Conservation (phyloP, 2,113 vertebrate species). For the Chlorocebus sabaeus region DNA sequence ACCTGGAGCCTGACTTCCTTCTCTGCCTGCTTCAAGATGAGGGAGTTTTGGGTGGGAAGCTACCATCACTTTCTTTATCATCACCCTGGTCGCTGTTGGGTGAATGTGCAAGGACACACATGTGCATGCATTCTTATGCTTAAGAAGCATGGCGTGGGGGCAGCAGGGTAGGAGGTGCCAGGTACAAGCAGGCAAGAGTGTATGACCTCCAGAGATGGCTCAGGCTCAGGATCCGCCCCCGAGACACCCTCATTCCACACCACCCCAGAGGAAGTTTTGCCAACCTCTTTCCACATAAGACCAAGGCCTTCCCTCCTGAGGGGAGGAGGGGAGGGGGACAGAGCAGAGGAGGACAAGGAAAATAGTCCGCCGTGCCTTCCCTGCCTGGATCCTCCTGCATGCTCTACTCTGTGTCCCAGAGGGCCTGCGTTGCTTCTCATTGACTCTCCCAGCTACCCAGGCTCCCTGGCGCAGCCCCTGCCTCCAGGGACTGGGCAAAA, state of each 20-base stretch:
- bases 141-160: background rate
- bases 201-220: background rate
- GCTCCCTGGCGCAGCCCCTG: background rate
- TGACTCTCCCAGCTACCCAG: background rate
- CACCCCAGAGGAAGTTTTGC: background rate
- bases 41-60: background rate
- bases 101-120: background rate
- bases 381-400: background rate
- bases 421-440: background rate
- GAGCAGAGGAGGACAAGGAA: background rate
- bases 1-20: background rate
- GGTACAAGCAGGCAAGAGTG: background rate
- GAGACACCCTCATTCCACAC: background rate
- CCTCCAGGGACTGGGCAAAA: background rate
- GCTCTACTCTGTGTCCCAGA: background rate
- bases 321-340: background rate
- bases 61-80: background rate
- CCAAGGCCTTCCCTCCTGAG: background rate
- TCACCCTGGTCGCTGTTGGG: background rate
- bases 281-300: background rate
- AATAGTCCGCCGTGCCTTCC: background rate
- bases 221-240: background rate
- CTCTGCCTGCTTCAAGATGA: background rate
- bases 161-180: background rate
- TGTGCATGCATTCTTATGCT: background rate